Evolutionary conservation across 2,888 invertebrate genomes (phyloP).

Genomic region (Polymixis lichenea): DNA sequence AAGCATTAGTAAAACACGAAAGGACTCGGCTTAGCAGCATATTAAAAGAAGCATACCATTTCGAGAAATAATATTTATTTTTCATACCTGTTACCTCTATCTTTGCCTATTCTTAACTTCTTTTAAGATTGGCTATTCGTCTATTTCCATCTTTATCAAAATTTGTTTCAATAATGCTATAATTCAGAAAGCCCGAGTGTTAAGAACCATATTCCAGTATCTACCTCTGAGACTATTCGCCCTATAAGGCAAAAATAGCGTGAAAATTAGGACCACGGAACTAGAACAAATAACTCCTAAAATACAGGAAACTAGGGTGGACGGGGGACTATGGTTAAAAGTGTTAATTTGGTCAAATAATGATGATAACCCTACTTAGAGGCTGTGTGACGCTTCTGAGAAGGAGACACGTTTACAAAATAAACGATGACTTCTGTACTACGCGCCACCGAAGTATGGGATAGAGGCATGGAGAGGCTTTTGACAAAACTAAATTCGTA

Average conservation of each 20-base stretch:
- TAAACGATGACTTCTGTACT: slow-evolving; percentile 85
- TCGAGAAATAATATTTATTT: too few species aligned
- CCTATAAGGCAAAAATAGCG: slow-evolving; percentile 40
- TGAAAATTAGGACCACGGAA: slow-evolving; percentile 44
- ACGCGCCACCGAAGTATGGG: slow-evolving; percentile 74
- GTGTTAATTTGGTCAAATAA: slow-evolving; percentile 89
- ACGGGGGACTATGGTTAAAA: slow-evolving; percentile 75
- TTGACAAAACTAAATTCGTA: not conserved
- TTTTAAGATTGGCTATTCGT: too few species aligned
- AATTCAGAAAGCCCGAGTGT: not conserved
- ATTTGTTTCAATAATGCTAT: not conserved
- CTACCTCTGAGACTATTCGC: not conserved
- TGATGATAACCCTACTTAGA: slow-evolving; percentile 88
- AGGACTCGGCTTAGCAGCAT: not conserved
- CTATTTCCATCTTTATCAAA: not conserved
- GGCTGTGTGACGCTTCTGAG: slow-evolving; percentile 83
- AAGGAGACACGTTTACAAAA: slow-evolving; percentile 85
- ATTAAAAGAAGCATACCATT: too few species aligned
- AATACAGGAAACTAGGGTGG: slow-evolving; percentile 70
- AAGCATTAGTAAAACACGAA: not conserved
- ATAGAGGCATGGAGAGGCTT: slow-evolving; percentile 61
- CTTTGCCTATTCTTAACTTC: not conserved
- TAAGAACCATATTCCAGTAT: not conserved
- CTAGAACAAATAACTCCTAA: slow-evolving; percentile 58
- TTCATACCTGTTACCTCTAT: not conserved